A percentile compares a stretch with the other conserved stretches of the same genome.
Evolutionary conservation across 2,888 invertebrate species (phyloP).

Genomic region (Trypoxylon attenuatum): DNA sequence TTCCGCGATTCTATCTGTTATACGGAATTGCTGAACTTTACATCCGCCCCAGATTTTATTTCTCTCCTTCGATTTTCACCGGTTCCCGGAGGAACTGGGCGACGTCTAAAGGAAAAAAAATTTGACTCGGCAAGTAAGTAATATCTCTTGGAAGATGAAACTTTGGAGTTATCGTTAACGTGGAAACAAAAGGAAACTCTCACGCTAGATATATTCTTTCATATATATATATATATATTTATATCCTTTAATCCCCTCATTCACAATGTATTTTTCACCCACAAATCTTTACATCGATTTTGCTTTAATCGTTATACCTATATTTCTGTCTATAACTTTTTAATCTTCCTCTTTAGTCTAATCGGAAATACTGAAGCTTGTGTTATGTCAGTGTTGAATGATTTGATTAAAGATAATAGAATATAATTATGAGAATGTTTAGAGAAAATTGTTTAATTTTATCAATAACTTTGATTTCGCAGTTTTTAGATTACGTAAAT

Average conservation of each 20-base stretch:
- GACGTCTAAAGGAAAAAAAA: conserved; percentile 32
- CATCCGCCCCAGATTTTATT: conserved; percentile 39
- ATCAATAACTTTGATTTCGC: too few relatives aligned
- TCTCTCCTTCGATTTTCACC: conserved; percentile 30
- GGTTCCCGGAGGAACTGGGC: conserved; percentile 11
- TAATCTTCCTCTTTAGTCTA: too few relatives aligned
- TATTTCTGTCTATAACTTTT: too few relatives aligned
- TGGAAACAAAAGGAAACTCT: background rate
- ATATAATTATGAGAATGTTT: too few relatives aligned
- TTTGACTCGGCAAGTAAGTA: conserved; percentile 16
- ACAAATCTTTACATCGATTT: background rate
- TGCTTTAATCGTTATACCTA: background rate
- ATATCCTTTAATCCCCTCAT: background rate
- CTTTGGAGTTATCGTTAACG: background rate
- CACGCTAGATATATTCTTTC: too few relatives aligned
- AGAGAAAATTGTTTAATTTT: too few relatives aligned
- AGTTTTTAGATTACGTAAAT: too few relatives aligned
- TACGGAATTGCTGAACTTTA: conserved; percentile 43
- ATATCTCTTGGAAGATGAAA: conserved; percentile 7
- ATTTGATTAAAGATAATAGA: too few relatives aligned
- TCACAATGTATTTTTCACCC: background rate
- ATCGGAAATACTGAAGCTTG: too few relatives aligned
- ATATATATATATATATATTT: background rate
- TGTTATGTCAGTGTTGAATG: too few relatives aligned
- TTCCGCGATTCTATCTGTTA: conserved; percentile 41